Evolutionary conservation across 2,113 vertebrate species (phyloP).

Genomic region (Tapirus terrestris): DNA sequence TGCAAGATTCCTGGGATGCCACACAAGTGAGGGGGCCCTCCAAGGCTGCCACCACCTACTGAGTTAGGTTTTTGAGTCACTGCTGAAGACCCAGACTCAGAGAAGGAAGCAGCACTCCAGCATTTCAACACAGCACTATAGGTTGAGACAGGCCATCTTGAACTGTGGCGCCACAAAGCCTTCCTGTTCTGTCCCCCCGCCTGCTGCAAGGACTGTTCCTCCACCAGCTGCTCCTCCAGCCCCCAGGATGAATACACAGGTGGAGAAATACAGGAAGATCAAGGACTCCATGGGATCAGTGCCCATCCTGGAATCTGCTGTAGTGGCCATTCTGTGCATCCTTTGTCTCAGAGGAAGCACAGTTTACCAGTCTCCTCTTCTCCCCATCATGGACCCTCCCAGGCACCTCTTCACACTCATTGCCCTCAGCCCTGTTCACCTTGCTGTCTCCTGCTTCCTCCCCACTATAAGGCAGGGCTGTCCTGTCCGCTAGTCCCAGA

Average conservation of each 20-base stretch:
- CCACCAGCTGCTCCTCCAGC: background rate
- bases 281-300: background rate
- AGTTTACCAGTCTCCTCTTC: background rate
- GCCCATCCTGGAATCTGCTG: background rate
- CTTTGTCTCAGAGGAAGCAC: background rate
- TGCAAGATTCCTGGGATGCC: conserved; percentile 89
- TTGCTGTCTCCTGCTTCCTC: background rate
- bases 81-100: conserved; percentile 89
- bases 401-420: background rate
- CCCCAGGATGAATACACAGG: background rate
- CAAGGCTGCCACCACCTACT: conserved; percentile 89
- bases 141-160: conserved; percentile 80
- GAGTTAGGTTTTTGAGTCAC: conserved; percentile 91
- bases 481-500: background rate
- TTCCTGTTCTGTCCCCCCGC: background rate
- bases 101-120: conserved; percentile 87
- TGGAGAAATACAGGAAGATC: background rate
- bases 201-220: background rate
- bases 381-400: background rate
- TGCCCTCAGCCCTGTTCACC: background rate
- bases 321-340: background rate
- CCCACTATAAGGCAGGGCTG: background rate
- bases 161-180: background rate
- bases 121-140: conserved; percentile 90
- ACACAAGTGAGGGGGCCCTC: conserved; percentile 83